Percentiles rank a stretch among this genome's conserved stretches.
These are phyloP conservation scores for Paramisgurnus dabryanus DNA, from an alignment of 2,113 vertebrate genomes.

Conservation along the genomic window DNA sequence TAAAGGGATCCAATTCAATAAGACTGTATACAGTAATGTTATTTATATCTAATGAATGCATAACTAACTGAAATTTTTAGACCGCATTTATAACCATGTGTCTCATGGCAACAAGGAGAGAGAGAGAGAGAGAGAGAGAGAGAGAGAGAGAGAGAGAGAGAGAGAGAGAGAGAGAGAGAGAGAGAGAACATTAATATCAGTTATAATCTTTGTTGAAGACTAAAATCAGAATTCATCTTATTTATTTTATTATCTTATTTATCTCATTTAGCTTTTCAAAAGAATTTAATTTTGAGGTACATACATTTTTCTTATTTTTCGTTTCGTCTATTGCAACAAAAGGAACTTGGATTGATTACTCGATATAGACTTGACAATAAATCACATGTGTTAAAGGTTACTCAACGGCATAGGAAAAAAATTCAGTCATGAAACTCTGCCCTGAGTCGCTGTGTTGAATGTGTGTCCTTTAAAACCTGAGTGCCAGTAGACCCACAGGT, in stretches of 20 bases:
- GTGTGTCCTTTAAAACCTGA: conserved; percentile 25
- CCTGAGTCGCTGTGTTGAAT: neutral
- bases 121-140: no score
- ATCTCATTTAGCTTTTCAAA: no score
- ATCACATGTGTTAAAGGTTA: conserved; percentile 15
- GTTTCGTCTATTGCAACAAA: neutral
- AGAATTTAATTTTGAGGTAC: no score
- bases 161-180: no score
- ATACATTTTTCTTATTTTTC: neutral
- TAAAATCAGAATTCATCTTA: no score
- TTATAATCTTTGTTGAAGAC: neutral
- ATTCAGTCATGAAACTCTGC: neutral
- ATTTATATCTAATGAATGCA: conserved; percentile 8
- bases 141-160: no score
- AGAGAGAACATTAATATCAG: no score
- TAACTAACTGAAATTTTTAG: conserved; percentile 41
- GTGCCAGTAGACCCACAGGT: neutral
- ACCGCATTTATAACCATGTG: conserved; percentile 38
- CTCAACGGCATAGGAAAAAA: neutral
- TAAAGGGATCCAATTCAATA: no score
- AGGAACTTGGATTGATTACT: neutral
- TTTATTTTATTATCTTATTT: no score
- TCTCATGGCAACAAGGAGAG: conserved; percentile 4
- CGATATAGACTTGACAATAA: conserved; percentile 5
- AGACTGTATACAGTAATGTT: no score